Evolutionary conservation across 2,113 vertebrate species (phyloP).

Genomic region (Puffinus mauretanicus): DNA sequence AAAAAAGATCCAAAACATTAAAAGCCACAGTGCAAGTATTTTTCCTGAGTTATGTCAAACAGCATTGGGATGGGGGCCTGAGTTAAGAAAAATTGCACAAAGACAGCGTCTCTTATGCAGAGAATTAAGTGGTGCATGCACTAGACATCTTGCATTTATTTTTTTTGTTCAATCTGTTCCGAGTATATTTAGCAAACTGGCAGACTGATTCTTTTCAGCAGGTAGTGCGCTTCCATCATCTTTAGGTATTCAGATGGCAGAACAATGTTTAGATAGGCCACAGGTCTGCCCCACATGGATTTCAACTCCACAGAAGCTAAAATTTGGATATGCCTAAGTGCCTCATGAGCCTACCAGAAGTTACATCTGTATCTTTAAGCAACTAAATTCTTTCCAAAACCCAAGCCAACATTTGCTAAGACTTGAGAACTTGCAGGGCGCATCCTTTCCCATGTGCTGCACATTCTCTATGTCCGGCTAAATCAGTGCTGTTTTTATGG

Average conservation of each 20-base stretch:
- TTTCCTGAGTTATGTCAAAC: background rate
- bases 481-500: background rate
- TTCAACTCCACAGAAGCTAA: background rate
- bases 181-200: conserved; percentile 3
- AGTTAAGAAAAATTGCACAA: background rate
- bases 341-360: background rate
- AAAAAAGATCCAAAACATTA: background rate
- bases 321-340: background rate
- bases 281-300: background rate
- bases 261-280: background rate
- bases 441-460: background rate
- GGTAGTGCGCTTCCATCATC: background rate
- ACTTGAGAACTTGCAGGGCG: background rate
- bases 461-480: background rate
- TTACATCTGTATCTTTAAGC: background rate
- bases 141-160: background rate
- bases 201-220: background rate
- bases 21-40: background rate
- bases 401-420: background rate
- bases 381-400: background rate
- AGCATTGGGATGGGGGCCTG: background rate
- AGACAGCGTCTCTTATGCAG: background rate
- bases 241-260: background rate
- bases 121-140: background rate
- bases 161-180: background rate